Evolutionary conservation across 2,888 invertebrate genomes (phyloP).

Genomic region (Hyposoter didymator): DNA sequence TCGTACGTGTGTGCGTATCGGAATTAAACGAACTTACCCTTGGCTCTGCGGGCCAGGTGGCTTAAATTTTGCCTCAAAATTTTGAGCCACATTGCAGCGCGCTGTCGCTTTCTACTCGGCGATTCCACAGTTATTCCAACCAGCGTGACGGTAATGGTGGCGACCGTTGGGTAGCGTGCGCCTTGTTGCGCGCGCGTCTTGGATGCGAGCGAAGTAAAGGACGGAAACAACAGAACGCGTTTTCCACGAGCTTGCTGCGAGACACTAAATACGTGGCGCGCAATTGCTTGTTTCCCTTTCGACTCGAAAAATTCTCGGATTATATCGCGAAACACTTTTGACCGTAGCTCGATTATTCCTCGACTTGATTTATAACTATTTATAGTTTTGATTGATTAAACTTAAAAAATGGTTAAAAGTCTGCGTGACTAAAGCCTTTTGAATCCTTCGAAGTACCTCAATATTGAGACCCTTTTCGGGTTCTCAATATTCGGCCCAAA

Average conservation of each 20-base stretch:
- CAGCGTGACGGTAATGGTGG: conserved; percentile 66
- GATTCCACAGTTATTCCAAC: conserved; percentile 66
- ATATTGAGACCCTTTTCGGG: conserved; percentile 69
- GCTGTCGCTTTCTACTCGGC: conserved; percentile 68
- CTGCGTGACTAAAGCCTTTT: conserved; percentile 14
- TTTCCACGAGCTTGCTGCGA: conserved; percentile 13
- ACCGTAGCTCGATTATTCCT: conserved; percentile 3
- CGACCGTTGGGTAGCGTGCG: conserved; percentile 44
- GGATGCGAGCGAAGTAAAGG: background rate
- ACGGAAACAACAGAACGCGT: conserved; percentile 31
- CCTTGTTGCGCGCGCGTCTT: conserved; percentile 32
- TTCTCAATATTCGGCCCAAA: conserved; percentile 67
- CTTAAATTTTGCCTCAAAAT: conserved; percentile 81
- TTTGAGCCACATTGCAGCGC: conserved; percentile 81
- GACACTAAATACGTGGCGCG: conserved; percentile 54
- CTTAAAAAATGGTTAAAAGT: background rate
- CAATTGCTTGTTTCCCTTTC: conserved; percentile 10
- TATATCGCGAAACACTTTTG: background rate
- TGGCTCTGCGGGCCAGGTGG: conserved; percentile 79
- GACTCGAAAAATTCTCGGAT: background rate
- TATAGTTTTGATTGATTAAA: background rate
- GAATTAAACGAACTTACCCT: conserved; percentile 74
- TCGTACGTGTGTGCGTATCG: background rate
- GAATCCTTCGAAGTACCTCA: conserved; percentile 44
- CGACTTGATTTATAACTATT: background rate